Percentiles rank a stretch among this genome's conserved stretches.
Evolutionary conservation across 2,888 invertebrate genomes (phyloP).

Genomic region (Amblyjoppa proteus): DNA sequence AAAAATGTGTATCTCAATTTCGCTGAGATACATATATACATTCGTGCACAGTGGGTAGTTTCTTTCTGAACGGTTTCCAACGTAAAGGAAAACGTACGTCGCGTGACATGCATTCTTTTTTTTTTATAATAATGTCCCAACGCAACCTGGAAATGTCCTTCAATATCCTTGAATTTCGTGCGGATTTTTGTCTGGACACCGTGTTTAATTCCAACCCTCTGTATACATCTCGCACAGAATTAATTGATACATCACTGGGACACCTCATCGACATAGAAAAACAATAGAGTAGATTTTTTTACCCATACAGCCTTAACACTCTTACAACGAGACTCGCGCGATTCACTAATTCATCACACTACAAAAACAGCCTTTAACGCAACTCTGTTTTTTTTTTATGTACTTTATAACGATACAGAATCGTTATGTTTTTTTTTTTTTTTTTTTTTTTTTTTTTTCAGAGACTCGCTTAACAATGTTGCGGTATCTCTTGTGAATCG

Average conservation of each 20-base stretch:
- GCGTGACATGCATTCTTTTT: too few relatives aligned
- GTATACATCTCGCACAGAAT: not conserved
- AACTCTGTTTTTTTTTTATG: not conserved
- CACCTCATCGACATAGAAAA: not conserved
- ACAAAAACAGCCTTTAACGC: not conserved
- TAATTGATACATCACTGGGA: conserved; percentile 3
- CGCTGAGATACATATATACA: too few relatives aligned
- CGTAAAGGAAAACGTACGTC: too few relatives aligned
- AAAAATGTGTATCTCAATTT: too few relatives aligned
- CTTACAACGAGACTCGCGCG: conserved; percentile 65
- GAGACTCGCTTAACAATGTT: conserved; percentile 62
- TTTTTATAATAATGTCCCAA: too few relatives aligned
- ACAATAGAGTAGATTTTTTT: not conserved
- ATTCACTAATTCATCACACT: conserved; percentile 65
- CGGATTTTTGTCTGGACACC: too few relatives aligned
- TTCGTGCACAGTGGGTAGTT: too few relatives aligned
- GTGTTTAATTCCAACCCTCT: not conserved
- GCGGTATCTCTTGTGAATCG: conserved; percentile 29
- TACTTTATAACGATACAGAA: not conserved
- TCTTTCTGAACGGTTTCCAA: too few relatives aligned
- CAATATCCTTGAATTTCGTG: not conserved
- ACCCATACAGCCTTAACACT: conserved; percentile 46
- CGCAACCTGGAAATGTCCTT: too few relatives aligned
- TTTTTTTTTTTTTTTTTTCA: not conserved
- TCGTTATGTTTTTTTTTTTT: not conserved